Evolutionary conservation across 2,797 vertebrate species (phyloP).

Genomic region (Mus caroli): DNA sequence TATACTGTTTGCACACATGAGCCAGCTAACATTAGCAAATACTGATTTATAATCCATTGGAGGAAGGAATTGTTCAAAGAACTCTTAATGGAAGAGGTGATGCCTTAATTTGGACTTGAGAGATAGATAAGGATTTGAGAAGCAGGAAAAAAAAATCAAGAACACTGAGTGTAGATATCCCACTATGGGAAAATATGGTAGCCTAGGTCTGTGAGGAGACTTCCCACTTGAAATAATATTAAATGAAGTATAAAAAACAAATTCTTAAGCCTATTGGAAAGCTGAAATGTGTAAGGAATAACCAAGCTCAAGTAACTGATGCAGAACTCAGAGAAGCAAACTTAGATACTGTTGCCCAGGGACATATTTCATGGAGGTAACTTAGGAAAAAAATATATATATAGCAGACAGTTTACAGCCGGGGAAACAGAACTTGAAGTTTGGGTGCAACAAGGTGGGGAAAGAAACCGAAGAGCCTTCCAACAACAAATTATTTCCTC

Average conservation of each 20-base stretch:
- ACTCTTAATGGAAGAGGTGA: slow-evolving; percentile 2
- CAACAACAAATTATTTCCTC: neutral
- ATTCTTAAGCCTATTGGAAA: slow-evolving; percentile 44
- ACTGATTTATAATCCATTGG: neutral
- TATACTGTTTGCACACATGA: neutral
- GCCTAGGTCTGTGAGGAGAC: neutral
- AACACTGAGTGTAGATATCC: slow-evolving; percentile 20
- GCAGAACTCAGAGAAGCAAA: neutral
- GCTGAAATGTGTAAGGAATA: neutral
- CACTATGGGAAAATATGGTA: neutral
- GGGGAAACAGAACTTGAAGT: slow-evolving; percentile 46
- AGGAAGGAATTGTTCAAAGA: neutral
- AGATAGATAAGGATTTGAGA: slow-evolving; percentile 16
- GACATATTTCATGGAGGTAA: neutral
- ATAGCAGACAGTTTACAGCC: neutral
- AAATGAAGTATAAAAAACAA: slow-evolving; percentile 22
- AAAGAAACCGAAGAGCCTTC: slow-evolving; percentile 27
- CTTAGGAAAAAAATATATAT: too few species aligned
- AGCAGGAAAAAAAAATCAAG: neutral
- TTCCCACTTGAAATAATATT: slow-evolving; percentile 6
- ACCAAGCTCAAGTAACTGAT: slow-evolving; percentile 13
- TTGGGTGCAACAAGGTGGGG: neutral
- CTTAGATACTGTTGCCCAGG: neutral
- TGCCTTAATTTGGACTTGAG: slow-evolving; percentile 13
- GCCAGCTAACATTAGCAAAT: neutral